These are phyloP conservation scores for Ceuthmochares aereus DNA, from an alignment of 2,113 vertebrate species.

Conservation along the genomic window DNA sequence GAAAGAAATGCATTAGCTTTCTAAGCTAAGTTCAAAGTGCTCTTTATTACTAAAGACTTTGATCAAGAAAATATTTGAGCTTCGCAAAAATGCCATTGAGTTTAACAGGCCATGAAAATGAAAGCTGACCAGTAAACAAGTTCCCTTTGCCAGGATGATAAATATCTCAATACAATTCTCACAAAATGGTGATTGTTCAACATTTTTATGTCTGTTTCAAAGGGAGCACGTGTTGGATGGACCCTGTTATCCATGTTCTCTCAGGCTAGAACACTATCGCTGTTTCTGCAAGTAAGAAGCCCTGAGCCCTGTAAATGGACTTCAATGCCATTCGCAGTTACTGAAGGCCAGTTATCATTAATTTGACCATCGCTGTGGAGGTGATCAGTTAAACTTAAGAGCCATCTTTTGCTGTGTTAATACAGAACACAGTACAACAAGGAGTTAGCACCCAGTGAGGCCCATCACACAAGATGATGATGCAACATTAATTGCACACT, in stretches of 20 bases:
- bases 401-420: neutral
- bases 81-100: neutral
- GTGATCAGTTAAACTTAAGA: neutral
- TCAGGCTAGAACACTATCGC: neutral
- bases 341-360: neutral
- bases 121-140: neutral
- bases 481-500: neutral
- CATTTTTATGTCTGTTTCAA: neutral
- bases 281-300: neutral
- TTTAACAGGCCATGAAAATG: neutral
- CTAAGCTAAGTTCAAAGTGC: neutral
- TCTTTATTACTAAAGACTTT: neutral
- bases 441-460: neutral
- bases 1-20: neutral
- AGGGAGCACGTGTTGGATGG: neutral
- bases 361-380: neutral
- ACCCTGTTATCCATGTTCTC: neutral
- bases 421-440: neutral
- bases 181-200: neutral
- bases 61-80: neutral
- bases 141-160: neutral
- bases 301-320: neutral
- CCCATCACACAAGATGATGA: neutral
- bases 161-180: neutral
- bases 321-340: neutral